A percentile compares a stretch with the other conserved stretches of the same genome.
Evolutionary conservation across 2,888 invertebrate genomes (phyloP).

Genomic region (Zele albiditarsus): DNA sequence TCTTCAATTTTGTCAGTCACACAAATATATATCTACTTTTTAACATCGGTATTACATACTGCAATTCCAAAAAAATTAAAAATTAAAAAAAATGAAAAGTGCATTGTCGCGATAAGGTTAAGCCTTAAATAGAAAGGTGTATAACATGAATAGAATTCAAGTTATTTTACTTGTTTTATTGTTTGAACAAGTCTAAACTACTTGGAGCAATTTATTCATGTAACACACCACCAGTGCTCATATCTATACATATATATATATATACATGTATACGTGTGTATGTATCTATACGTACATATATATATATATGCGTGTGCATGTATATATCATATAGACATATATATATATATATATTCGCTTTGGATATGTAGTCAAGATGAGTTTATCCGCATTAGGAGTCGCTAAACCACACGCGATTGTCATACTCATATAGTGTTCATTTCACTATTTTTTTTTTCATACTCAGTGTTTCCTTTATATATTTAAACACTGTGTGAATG

Average conservation of each 20-base stretch:
- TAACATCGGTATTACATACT: conserved; percentile 50
- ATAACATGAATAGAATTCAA: conserved; percentile 36
- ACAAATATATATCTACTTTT: conserved; percentile 25
- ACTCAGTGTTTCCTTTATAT: conserved; percentile 27
- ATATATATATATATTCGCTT: neutral
- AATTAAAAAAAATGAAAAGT: conserved; percentile 40
- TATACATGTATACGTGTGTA: no score
- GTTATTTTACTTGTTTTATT: conserved; percentile 32
- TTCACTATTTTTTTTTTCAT: conserved; percentile 63
- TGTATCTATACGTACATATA: no score
- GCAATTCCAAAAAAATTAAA: conserved; percentile 41
- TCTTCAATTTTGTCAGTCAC: conserved; percentile 39
- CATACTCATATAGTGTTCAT: conserved; percentile 29
- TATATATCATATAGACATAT: no score
- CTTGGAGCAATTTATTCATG: conserved; percentile 18
- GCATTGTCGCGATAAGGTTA: conserved; percentile 52
- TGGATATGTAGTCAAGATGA: conserved; percentile 22
- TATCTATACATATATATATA: neutral
- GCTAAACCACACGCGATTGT: conserved; percentile 37
- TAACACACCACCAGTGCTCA: conserved; percentile 2
- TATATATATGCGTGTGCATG: no score
- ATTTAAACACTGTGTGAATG: conserved; percentile 9
- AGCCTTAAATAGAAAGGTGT: conserved; percentile 42
- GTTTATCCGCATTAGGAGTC: conserved; percentile 40
- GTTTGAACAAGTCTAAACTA: conserved; percentile 34